phyloP scores from a whole-genome alignment of 2,888 invertebrate species.

The Apodemia duryi region DNA sequence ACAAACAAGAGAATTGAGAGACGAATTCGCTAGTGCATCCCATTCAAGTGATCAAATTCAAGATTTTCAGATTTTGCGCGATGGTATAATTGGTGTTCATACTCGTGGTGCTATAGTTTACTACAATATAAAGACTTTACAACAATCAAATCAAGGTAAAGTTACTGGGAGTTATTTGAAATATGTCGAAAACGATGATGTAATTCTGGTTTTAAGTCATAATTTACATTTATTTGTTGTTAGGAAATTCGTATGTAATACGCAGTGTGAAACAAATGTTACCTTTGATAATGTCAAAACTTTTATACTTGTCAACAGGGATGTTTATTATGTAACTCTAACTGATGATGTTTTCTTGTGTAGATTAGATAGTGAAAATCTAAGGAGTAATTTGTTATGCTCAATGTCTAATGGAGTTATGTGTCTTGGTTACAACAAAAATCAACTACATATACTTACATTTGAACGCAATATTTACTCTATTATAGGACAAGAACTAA shows the following conservation, averaged over 20 bases:
- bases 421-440: constrained; percentile 42
- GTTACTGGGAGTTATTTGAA: constrained; percentile 46
- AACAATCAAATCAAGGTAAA: constrained; percentile 32
- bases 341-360: constrained; percentile 46
- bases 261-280: constrained; percentile 29
- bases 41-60: constrained; percentile 44
- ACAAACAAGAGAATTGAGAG: constrained; percentile 35
- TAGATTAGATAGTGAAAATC: constrained; percentile 30
- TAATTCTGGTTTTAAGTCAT: constrained; percentile 39
- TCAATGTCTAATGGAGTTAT: constrained; percentile 40
- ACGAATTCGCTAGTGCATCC: constrained; percentile 55
- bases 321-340: constrained; percentile 44
- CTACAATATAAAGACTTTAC: constrained; percentile 47
- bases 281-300: constrained; percentile 45
- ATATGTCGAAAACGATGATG: constrained; percentile 47
- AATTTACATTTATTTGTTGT: constrained; percentile 44
- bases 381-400: constrained; percentile 33
- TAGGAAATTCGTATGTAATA: constrained; percentile 36
- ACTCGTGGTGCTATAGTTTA: constrained; percentile 45
- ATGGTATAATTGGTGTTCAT: constrained; percentile 51
- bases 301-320: constrained; percentile 39
- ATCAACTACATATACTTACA: constrained; percentile 43
- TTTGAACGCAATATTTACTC: constrained; percentile 39
- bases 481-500: constrained; percentile 32
- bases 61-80: constrained; percentile 41